phyloP scores from a whole-genome alignment of 2,113 vertebrate species.

The Oxyruncus cristatus region DNA sequence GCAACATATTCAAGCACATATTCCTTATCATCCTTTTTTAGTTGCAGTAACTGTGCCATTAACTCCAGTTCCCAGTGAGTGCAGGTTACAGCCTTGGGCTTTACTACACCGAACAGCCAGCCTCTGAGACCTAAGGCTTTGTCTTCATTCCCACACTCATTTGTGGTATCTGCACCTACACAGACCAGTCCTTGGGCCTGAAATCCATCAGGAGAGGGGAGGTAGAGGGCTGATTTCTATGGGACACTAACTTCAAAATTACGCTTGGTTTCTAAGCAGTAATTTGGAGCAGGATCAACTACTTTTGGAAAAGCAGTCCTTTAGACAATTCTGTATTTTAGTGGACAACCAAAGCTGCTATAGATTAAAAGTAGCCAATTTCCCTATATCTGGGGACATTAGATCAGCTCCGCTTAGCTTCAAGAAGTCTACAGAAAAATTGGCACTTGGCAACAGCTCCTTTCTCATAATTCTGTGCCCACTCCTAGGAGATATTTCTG shows the following conservation, averaged over 20 bases:
- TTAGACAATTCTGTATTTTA: background rate
- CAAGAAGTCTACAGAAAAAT: background rate
- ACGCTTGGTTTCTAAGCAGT: background rate
- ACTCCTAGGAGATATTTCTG: background rate
- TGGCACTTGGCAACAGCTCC: background rate
- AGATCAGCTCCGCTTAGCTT: background rate
- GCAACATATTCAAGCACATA: background rate
- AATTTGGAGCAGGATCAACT: background rate
- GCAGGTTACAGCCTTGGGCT: accelerated
- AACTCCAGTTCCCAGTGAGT: background rate
- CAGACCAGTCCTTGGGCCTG: background rate
- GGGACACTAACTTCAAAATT: background rate
- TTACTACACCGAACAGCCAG: background rate
- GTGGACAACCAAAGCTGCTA: background rate
- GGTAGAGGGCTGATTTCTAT: background rate
- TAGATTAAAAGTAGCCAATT: background rate
- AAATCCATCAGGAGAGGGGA: background rate
- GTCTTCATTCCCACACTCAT: background rate
- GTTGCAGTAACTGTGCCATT: accelerated
- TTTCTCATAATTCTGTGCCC: background rate
- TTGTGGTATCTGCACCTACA: background rate
- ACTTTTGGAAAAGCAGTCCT: background rate
- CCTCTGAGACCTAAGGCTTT: background rate
- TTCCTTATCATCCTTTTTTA: background rate
- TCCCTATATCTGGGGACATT: background rate